These are phyloP conservation scores for Physocephala rufipes DNA, from an alignment of 2,888 invertebrate species.

Conservation along the genomic window DNA sequence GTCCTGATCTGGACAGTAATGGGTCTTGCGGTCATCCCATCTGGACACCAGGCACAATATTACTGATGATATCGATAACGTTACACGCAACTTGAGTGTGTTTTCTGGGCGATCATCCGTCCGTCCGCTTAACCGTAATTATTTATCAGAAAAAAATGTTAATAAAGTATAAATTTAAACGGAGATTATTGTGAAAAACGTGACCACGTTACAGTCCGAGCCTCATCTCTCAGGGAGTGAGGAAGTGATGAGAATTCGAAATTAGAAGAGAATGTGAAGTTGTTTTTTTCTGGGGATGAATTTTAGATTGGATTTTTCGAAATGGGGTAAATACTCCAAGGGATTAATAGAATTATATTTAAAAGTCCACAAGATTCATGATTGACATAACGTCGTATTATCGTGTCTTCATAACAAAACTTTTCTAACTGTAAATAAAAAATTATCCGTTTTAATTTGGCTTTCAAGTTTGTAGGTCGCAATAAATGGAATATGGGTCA, in stretches of 20 bases:
- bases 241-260: slow-evolving; percentile 1
- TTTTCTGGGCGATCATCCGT: background rate
- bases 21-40: slow-evolving; percentile 21
- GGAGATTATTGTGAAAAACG: slow-evolving; percentile 27
- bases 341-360: no score
- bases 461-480: no score
- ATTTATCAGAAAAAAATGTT: slow-evolving; percentile 34
- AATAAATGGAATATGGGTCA: no score
- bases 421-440: no score
- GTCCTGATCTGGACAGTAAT: slow-evolving; percentile 32
- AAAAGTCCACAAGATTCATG: no score
- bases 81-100: background rate
- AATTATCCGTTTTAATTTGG: no score
- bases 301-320: no score
- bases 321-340: no score
- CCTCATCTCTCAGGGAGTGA: background rate
- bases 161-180: slow-evolving; percentile 34
- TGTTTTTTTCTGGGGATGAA: no score
- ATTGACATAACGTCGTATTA: no score
- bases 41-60: slow-evolving; percentile 6
- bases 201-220: slow-evolving; percentile 30
- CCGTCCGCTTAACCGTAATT: slow-evolving; percentile 19
- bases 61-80: slow-evolving; percentile 13
- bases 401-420: no score
- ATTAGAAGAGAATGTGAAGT: background rate